Evolutionary conservation across 2,113 vertebrate genomes (phyloP), one percentile per base, ranked within the genome.

Genomic region (Bettongia penicillata): DNA sequence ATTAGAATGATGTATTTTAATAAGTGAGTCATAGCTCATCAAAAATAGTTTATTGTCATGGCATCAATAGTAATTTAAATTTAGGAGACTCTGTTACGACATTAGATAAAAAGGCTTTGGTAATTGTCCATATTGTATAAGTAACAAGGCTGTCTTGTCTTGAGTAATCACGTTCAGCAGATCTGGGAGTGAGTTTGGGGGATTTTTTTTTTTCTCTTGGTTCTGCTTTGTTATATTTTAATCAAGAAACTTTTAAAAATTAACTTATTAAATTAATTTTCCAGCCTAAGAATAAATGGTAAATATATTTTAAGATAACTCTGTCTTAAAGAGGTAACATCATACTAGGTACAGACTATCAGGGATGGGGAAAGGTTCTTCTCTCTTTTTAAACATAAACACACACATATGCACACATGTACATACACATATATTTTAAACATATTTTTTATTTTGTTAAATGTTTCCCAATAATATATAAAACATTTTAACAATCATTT

Each of bases 1-100:
- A 26, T 95, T 97, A 95, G 91, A 96, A 90, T 93, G 93, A 97
- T 95, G 12, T 19, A 91, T 94, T 93, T 8, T 93, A 95, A 31
- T 28, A 89, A 84, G 48, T 89, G 93, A 95, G 94, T 95, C 89
- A 94, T 25, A 95, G 49, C 91, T 91, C 52, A 94, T 94, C n/a
- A 95, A 68, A 96, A 93, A 8, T 91, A 92, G 95, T 92, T 96
- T 94, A 90, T 6, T 53, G 68, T 84, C n/a, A n/a, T 43, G n/a
- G 16, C n/a, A 84, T 84, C n/a, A n/a, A 84, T 43, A 43, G 26
- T 84, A 84, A 84, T 84, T 84, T 43, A 84, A 84, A 16, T 84
- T 84, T 84, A 84, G 95, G 91, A 93, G 25, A 90, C 95, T 14
- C 89, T 91, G n/a, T 93, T 91, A 8, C 6, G 92, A 96, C 93